These are phyloP conservation scores for Passer domesticus DNA, from an alignment of 2,113 vertebrate genomes.

Conservation along the genomic window DNA sequence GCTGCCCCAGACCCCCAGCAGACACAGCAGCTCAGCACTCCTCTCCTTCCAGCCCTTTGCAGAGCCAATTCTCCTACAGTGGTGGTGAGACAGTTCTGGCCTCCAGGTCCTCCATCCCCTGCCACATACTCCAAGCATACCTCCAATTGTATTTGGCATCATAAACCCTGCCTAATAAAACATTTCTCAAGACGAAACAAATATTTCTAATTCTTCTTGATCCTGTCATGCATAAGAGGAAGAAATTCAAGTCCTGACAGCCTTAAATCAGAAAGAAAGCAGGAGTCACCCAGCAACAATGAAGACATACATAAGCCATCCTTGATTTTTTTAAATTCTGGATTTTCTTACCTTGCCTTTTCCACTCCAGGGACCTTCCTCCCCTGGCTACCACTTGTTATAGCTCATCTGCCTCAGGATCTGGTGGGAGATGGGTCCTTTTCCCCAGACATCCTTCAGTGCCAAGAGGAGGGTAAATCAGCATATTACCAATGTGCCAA, in stretches of 20 bases:
- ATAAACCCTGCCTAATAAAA: neutral
- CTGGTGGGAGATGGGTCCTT: neutral
- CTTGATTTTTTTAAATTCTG: neutral
- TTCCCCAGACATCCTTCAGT: neutral
- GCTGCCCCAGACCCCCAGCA: fast-evolving
- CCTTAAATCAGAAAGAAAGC: neutral
- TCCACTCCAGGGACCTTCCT: neutral
- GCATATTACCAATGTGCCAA: neutral
- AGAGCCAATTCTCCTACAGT: neutral
- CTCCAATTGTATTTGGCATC: neutral
- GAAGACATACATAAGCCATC: neutral
- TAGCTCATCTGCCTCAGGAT: neutral
- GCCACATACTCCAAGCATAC: neutral
- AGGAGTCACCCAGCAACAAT: neutral
- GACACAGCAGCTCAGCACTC: neutral
- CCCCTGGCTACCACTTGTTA: fast-evolving
- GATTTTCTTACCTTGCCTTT: neutral
- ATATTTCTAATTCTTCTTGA: neutral
- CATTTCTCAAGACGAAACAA: neutral
- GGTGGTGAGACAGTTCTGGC: neutral
- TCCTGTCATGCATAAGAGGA: neutral
- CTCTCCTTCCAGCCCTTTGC: neutral
- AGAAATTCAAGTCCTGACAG: neutral
- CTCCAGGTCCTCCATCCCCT: neutral
- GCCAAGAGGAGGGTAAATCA: neutral